Conservation (phyloP, 2,113 vertebrate species). For the Otocyon megalotis region DNA sequence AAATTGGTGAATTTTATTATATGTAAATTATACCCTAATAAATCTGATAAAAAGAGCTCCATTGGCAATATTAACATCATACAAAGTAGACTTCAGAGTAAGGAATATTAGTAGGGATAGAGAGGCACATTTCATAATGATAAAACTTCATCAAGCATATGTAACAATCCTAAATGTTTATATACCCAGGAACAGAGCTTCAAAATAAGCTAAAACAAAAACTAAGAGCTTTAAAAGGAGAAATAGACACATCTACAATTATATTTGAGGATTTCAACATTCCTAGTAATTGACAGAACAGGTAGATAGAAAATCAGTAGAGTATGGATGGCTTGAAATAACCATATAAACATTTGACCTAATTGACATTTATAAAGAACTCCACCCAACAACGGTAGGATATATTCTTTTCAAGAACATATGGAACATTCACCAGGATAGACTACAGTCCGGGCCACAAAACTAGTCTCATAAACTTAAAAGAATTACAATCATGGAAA, state of each 20-base stretch:
- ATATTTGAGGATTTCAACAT: background rate
- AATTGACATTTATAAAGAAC: background rate
- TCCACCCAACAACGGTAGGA: background rate
- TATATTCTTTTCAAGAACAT: background rate
- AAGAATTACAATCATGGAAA: background rate
- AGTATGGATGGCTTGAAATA: background rate
- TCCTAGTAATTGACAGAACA: background rate
- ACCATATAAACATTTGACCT: background rate
- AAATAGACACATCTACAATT: conserved; percentile 18
- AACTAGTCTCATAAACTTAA: conserved; percentile 1
- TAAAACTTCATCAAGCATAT: background rate
- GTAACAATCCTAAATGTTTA: background rate
- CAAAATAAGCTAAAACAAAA: conserved; percentile 15
- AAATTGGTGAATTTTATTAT: background rate
- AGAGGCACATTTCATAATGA: background rate
- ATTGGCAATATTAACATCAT: background rate
- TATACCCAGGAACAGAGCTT: conserved; percentile 6
- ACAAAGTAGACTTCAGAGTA: background rate
- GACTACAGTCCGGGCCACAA: background rate
- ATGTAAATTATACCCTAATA: background rate
- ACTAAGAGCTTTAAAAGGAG: background rate
- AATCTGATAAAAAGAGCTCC: background rate
- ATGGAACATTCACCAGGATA: background rate
- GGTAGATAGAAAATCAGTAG: background rate
- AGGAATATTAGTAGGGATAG: background rate